Evolutionary conservation across 2,113 vertebrate species (phyloP), one percentile per base, ranked within the genome.

Genomic region (Ellobius talpinus): DNA sequence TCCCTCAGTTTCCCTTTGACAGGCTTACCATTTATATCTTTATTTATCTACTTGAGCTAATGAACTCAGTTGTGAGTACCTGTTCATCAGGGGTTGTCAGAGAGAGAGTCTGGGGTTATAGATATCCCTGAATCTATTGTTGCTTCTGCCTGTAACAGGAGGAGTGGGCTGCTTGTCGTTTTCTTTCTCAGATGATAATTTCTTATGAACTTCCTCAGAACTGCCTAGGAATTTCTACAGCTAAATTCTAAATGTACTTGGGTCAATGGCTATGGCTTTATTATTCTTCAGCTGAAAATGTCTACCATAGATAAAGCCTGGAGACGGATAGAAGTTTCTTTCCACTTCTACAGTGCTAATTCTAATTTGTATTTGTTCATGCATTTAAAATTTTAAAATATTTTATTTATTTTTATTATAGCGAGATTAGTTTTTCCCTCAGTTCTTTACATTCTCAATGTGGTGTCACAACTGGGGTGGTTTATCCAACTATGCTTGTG

Each of bases 231-330:
- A 58, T 1, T 13, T 50, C 86, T 42, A 29, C 39, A 93, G 33
- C 16, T 77, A n/a, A 36, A 66, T 82, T 95, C 52, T 90, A 68
- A 92, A 95, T 58, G 21, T 47, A 68, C 39, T 86, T 89, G 73
- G 45, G 87, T n/a, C 5, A 47, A 24, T 72, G 36, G n/a, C 17
- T 82, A 61, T 19, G 77, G 29, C 8, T 86, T 91, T 65, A 7
- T 70, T 85, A 65, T 50, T 90, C 29, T 86, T n/a, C 33, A 65
- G 13, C 21, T 74, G 23, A 76, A 86, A 86, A 89, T 52, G 68
- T 65, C 19, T 73, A 61, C 52, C 36, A 89, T 65, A 73, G 93
- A 85, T 72, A 74, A 79, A 65, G 8, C 13, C 50, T 63, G 24
- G 52, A 55, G 11, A n/a, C 0, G 87, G 9, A 66, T 31, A 65